Base-by-base conservation (phyloP, 2,888 invertebrate species). In the Oscheius sp. region DNA sequence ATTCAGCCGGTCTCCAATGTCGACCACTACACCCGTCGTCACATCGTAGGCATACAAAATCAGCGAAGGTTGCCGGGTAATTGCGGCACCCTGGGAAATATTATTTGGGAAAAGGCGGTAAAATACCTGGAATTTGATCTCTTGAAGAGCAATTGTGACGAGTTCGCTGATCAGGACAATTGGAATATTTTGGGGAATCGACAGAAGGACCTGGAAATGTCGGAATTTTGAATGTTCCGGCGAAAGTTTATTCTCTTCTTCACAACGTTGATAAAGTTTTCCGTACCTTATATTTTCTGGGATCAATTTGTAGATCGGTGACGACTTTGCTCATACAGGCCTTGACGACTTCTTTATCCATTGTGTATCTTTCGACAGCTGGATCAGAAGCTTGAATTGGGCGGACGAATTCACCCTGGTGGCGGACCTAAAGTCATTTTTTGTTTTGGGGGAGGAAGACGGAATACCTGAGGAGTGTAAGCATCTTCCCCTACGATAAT, bases 1-100 rank as follows among this genome's bases (percentile, higher is more conserved):
- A 78, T 91, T 91, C 71, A 91, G 88, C 73, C 91, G 86, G 77
- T 92, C 91, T 29, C 92, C 92, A 64, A 92, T 89, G 84, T 92
- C 92, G 21, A 92, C 91, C 41, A 92, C 90, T 63, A 92, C 90
- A 23, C 92, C 92, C 9, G 91, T 91, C 2, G 90, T 91, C 27
- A 91, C 89, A 74, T 91, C 91, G 87, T 92, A 92, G 1, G 92
- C 90, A 88, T 91, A 91, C 29, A 92, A 89, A 23, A 91, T 89
- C 58, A 91, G 88, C 16, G 91, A 89, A 7, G 91, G 89, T 86
- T 92, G 92, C 76, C 91, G 90, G 45, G 90, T 90, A 80, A 92
- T 89, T 83, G 90, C 90, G 16, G 91, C 90, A 23, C 71, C 77
- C 80, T 83, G 66, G 52, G 16, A 45, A 23, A n/a, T 12, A 16